Base-by-base conservation (phyloP, 2,113 vertebrate species). In the Argyrosomus japonicus region DNA sequence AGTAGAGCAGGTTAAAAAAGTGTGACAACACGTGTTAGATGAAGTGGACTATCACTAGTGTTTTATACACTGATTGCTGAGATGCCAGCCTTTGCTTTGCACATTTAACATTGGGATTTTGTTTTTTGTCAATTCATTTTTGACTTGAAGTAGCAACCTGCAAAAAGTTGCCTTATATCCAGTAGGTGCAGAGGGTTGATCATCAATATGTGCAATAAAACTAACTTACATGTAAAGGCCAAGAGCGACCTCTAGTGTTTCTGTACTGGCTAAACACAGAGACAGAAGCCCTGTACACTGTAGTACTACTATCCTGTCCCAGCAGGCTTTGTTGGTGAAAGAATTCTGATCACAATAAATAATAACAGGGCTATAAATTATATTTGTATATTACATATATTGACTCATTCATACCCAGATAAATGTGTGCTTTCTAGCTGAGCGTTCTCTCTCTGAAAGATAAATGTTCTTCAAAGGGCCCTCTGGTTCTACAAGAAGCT, bases 241-340 rank as follows among this genome's bases (percentile, higher is more conserved):
- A 3, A 87, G 54, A 43, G 74, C 18, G 84, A 40, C 88, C 84
- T 88, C 86, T 82, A 79, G 61, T 87, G 88, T 48, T 64, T 14
- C 4, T 36, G 21, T 9, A 71, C 47, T 27, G 2, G 5, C 11
- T 5, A 1, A 51, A 11, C 23, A 50, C 6, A 36, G 5, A 9
- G 1, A 53, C 25, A 8, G n/a, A 11, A 25, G 48, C 14, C 8
- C 13, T 11, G n/a, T 6, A 2, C 53, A 43, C 6, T 32, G 47
- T 1, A 21, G 9, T 11, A 27, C 40, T 11, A 36, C 29, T 29
- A 12, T 62, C 14, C 2, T 61, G 72, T 65, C 19, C 64, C 29
- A 56, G 40, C 25, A 6, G 29, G 17, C 19, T 0, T n/a, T 72
- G 13, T 6, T n/a, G 23, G 18, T n/a, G 19, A 62, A 36, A 54